A percentile compares a stretch with the other conserved stretches of the same genome.
Evolutionary conservation across 2,797 vertebrate genomes (phyloP).

Genomic region (Nothura maculosa): DNA sequence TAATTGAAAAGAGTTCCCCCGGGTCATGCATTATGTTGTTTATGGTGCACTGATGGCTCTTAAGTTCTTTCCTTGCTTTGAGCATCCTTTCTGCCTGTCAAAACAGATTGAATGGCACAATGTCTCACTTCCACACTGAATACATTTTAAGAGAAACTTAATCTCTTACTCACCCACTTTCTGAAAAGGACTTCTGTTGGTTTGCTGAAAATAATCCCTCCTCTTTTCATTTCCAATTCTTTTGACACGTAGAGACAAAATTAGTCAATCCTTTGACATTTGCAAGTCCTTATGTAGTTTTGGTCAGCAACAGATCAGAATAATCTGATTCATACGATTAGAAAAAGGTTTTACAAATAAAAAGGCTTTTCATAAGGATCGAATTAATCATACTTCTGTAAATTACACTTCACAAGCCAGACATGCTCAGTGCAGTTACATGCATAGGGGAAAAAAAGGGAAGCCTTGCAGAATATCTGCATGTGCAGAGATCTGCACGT

Average conservation of each 20-base stretch:
- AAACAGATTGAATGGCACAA: not conserved
- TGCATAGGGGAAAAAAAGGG: not conserved
- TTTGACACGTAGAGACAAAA: not conserved
- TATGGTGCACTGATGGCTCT: not conserved
- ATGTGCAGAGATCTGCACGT: fast-evolving
- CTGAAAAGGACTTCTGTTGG: not conserved
- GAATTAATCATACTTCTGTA: not conserved
- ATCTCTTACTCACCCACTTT: not conserved
- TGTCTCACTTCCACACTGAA: not conserved
- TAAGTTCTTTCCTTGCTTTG: conserved; percentile 6
- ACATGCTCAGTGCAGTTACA: fast-evolving
- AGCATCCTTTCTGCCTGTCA: not conserved
- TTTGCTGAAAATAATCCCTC: not conserved
- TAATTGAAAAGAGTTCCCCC: not conserved
- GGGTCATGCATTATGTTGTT: not conserved
- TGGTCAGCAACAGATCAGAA: not conserved
- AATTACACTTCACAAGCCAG: not conserved
- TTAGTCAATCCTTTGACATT: not conserved
- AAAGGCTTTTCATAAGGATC: not conserved
- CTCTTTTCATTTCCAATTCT: not conserved
- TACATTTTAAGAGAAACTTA: not conserved
- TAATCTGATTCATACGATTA: not conserved
- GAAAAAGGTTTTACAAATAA: not conserved
- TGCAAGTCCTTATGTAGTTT: not conserved
- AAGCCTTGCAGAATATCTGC: not conserved